A percentile compares a stretch with the other conserved stretches of the same genome.
phyloP scores from a whole-genome alignment of 2,888 invertebrate species.

The Tuberolachnus salignus region DNA sequence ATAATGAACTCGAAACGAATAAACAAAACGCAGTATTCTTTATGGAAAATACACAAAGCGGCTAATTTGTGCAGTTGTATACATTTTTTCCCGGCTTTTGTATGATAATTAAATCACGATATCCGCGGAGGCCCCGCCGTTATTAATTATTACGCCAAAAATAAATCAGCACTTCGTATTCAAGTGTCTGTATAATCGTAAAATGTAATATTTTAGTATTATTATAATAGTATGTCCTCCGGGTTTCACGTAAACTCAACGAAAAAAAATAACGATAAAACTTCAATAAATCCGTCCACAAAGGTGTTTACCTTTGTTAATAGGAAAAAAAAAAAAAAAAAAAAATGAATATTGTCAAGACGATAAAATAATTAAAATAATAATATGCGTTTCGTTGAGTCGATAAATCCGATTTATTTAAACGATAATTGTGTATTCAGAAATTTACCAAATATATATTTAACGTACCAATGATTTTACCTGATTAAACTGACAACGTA shows the following conservation, averaged over 20 bases:
- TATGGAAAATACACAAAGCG: background rate
- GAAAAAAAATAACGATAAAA: too few species aligned
- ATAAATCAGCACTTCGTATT: background rate
- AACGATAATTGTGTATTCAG: too few species aligned
- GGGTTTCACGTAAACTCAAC: background rate
- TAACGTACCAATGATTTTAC: too few species aligned
- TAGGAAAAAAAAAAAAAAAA: too few species aligned
- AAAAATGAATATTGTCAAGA: too few species aligned
- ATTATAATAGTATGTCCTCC: background rate
- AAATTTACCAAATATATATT: too few species aligned
- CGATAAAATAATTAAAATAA: too few species aligned
- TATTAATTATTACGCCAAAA: slow-evolving; percentile 4
- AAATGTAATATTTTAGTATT: background rate
- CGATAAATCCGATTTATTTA: too few species aligned
- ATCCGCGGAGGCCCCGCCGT: background rate
- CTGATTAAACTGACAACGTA: too few species aligned
- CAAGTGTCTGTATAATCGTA: background rate
- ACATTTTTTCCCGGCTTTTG: slow-evolving; percentile 14
- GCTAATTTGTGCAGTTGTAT: slow-evolving; percentile 1
- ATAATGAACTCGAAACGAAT: background rate
- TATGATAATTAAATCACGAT: slow-evolving; percentile 33
- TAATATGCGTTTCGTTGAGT: too few species aligned
- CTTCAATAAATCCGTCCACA: too few species aligned
- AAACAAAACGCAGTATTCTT: background rate
- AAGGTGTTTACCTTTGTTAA: too few species aligned